Evolutionary conservation across 2,888 invertebrate genomes (phyloP), one percentile per base, ranked within the genome.

Genomic region (Hyppa rectilinea): DNA sequence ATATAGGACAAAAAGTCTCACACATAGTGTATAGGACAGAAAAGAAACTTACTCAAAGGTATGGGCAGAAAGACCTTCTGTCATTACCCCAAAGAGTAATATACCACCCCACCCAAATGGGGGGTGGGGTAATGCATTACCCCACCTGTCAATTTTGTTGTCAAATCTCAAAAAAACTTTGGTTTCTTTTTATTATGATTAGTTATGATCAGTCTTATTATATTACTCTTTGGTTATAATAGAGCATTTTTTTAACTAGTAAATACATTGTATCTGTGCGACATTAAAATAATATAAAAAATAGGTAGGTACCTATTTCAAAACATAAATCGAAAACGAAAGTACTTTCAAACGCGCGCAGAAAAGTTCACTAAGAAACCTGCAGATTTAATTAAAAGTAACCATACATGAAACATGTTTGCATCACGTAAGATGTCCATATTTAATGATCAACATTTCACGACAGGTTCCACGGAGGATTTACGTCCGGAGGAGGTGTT

Each of bases 391-490:
- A 80, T 71, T 50, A 80, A 76, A 76, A 55, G 49, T 55, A 14
- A 43, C 55, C 31, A 40, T 43, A 63, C 31, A 40, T 43, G 60
- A 53, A 75, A 56, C 80, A 65, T 29, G 78, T 78, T 75, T 70
- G 63, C 65, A 7, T 50, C 53, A 62, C 58, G 55, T 71, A 53
- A 67, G 60, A 63, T 81, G 75, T 63, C 78, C 76, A 80, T 81
- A 69, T 31, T 71, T 78, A 77, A 71, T 58, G 0, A 69, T 53
- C 59, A 61, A 72, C 65, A 76, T 75, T 72, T 70, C 63, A 49
- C 31, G 61, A 81, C 90, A 95, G 96, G 95, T 83, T 96, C 96
- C 43, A 93, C 94, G 76, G 96, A 92, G 87, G 96, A 92, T 85
- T 91, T 92, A 70, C 95, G 92, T 67, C 92, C 88, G 70, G 94